These are phyloP conservation scores for Podilymbus podiceps DNA, from an alignment of 2,113 vertebrate species.

Conservation along the genomic window DNA sequence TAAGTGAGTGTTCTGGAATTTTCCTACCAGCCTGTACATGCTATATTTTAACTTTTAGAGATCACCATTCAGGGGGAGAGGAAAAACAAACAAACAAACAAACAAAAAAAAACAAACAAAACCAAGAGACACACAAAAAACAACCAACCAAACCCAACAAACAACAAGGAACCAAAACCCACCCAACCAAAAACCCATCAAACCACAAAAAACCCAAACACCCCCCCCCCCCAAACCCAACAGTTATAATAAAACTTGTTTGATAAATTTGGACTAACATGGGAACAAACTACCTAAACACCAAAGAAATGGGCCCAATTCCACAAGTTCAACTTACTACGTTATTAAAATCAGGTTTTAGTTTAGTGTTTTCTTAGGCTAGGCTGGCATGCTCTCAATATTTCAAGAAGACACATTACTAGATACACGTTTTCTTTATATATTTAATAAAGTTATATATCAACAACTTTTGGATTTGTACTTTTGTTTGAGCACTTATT, in stretches of 20 bases:
- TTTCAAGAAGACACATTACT: conserved; percentile 46
- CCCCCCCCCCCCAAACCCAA: no score
- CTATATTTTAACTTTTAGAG: background rate
- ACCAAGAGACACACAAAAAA: no score
- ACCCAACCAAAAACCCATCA: no score
- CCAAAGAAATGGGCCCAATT: background rate
- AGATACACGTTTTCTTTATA: conserved; percentile 5
- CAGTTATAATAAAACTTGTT: background rate
- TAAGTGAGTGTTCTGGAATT: background rate
- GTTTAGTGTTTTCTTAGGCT: background rate
- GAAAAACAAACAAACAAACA: no score
- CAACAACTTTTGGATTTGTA: conserved; percentile 40
- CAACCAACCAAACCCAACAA: no score
- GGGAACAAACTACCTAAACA: background rate
- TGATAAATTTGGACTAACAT: background rate
- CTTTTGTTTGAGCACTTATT: conserved; percentile 42
- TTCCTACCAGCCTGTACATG: background rate
- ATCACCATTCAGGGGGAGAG: background rate
- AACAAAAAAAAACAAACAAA: no score
- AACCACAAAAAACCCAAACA: no score
- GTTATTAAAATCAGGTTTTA: background rate
- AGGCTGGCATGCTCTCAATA: background rate
- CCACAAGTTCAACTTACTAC: background rate
- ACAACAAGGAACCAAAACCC: no score
- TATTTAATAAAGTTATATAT: conserved; percentile 63